Percentiles rank a stretch among this genome's conserved stretches.
Conservation (phyloP, 2,113 vertebrate genomes). For the Heteronetta atricapilla region DNA sequence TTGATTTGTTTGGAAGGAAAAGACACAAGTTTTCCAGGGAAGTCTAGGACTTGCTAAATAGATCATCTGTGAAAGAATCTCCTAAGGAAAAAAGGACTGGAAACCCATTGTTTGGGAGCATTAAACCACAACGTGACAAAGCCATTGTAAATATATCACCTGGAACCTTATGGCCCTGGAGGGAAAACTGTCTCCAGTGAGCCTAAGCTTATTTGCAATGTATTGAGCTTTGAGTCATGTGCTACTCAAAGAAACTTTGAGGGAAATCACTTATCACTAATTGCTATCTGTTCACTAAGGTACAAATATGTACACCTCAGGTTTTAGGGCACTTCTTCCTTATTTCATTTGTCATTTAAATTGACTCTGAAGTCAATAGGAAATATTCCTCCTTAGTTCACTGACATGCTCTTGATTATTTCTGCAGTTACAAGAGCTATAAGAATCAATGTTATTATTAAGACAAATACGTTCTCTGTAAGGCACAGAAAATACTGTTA, state of each 20-base stretch:
- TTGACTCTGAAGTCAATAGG: constrained; percentile 34
- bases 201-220: not conserved
- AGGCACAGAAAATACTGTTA: not conserved
- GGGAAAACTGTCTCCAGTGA: not conserved
- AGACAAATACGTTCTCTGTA: constrained; percentile 7
- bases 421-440: not conserved
- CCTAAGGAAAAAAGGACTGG: not conserved
- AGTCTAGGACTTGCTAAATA: not conserved
- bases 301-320: not conserved
- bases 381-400: not conserved
- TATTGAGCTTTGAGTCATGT: not conserved
- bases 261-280: constrained; percentile 43
- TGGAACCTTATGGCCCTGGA: constrained; percentile 23
- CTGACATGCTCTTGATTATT: constrained; percentile 32
- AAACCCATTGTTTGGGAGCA: not conserved
- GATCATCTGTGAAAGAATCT: not conserved
- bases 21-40: not conserved
- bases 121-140: constrained; percentile 31
- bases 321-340: constrained; percentile 6
- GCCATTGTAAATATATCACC: constrained; percentile 36
- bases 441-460: constrained; percentile 12
- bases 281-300: constrained; percentile 12
- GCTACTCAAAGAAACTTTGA: constrained; percentile 32
- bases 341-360: constrained; percentile 58
- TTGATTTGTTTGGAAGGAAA: not conserved